These are phyloP conservation scores for Bugulina stolonifera DNA, from an alignment of 2,888 invertebrate genomes.

Conservation along the genomic window DNA sequence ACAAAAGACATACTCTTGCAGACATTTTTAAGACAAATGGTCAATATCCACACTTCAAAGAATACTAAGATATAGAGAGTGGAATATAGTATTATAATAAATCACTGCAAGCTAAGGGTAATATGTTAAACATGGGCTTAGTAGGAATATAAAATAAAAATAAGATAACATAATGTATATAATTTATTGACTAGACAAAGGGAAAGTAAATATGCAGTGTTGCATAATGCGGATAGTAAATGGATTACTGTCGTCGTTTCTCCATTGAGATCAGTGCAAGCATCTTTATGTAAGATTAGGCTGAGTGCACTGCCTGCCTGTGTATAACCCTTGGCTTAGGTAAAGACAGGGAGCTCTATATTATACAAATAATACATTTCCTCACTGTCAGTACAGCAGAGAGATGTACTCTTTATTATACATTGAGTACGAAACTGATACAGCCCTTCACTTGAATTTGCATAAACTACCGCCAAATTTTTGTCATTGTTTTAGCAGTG, in stretches of 20 bases:
- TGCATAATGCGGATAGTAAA: constrained; percentile 13
- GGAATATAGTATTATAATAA: constrained; percentile 1
- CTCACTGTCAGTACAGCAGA: too few species aligned
- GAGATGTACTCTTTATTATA: too few species aligned
- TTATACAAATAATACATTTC: too few species aligned
- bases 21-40: constrained; percentile 4
- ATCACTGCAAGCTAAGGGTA: background rate
- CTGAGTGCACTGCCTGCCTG: too few species aligned
- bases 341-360: too few species aligned
- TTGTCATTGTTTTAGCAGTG: too few species aligned
- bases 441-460: too few species aligned
- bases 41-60: background rate
- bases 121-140: constrained; percentile 7
- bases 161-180: constrained; percentile 24
- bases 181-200: constrained; percentile 25
- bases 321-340: too few species aligned
- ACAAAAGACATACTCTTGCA: background rate
- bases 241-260: constrained; percentile 1
- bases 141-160: background rate
- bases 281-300: background rate
- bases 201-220: background rate
- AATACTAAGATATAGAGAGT: background rate
- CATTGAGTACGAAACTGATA: too few species aligned
- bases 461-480: too few species aligned
- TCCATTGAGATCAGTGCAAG: background rate